These are phyloP conservation scores for Macquaria australasica DNA, from an alignment of 2,113 vertebrate genomes.

Conservation along the genomic window DNA sequence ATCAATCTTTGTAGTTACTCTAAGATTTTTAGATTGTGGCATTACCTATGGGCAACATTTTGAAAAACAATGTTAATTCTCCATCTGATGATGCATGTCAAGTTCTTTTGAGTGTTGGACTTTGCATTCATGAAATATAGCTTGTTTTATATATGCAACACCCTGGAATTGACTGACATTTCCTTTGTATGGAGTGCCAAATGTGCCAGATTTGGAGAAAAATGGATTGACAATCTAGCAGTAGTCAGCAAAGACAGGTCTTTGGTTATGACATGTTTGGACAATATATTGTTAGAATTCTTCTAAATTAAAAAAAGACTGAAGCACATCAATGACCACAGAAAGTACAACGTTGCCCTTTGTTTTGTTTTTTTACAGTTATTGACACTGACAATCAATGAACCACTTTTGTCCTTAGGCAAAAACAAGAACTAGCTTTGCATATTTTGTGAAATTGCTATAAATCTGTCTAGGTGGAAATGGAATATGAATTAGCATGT, in stretches of 20 bases:
- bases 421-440: neutral
- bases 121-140: no score
- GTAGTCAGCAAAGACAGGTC: neutral
- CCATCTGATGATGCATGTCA: no score
- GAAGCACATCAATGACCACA: neutral
- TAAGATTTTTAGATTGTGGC: no score
- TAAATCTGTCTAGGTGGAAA: neutral
- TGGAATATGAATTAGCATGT: neutral
- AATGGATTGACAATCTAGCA: neutral
- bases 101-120: no score
- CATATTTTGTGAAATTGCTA: slow-evolving; percentile 28
- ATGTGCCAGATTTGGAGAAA: neutral
- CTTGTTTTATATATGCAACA: no score
- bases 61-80: no score
- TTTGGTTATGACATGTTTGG: no score
- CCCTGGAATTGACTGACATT: neutral
- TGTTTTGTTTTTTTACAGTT: no score
- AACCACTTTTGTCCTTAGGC: no score
- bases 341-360: neutral
- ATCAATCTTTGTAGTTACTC: no score
- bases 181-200: neutral
- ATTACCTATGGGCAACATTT: no score
- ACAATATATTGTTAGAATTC: neutral
- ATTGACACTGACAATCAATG: neutral
- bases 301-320: neutral